Percentiles rank a stretch among this genome's conserved stretches.
Evolutionary conservation across 2,888 invertebrate species (phyloP).

Genomic region (Trichopria drosophilae): DNA sequence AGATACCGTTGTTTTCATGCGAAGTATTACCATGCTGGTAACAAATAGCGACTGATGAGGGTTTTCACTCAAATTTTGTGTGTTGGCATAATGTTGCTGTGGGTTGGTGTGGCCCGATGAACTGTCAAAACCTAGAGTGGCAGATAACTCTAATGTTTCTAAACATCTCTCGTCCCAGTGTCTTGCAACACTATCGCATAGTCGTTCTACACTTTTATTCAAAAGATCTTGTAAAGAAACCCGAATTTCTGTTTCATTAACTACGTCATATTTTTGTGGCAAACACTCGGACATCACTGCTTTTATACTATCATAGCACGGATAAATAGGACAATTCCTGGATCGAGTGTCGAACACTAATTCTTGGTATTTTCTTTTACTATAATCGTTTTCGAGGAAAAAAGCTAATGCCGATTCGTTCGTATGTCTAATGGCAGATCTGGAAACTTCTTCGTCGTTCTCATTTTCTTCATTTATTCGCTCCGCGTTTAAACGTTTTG

Average conservation of each 20-base stretch:
- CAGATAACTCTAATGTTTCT: neutral
- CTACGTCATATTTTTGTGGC: conserved; percentile 2
- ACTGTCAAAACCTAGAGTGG: conserved; percentile 10
- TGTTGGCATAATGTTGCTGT: conserved; percentile 5
- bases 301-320: conserved; percentile 1
- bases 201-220: conserved; percentile 9
- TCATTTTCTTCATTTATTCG: too few species aligned
- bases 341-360: conserved; percentile 1
- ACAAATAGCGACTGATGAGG: conserved; percentile 9
- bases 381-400: conserved; percentile 6
- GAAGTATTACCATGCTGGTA: conserved; percentile 1
- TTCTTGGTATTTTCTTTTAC: neutral
- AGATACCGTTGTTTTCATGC: neutral
- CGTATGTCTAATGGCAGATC: conserved; percentile 1
- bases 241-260: conserved; percentile 3
- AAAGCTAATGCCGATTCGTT: conserved; percentile 12
- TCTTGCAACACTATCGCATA: conserved; percentile 9
- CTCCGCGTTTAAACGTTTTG: too few species aligned
- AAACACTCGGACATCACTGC: neutral
- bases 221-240: conserved; percentile 11
- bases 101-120: conserved; percentile 11
- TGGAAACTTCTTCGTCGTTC: too few species aligned
- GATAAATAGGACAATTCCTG: conserved; percentile 4
- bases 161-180: conserved; percentile 7
- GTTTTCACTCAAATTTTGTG: conserved; percentile 1